Conservation (phyloP, 2,113 vertebrate genomes). For the Lynx canadensis region DNA sequence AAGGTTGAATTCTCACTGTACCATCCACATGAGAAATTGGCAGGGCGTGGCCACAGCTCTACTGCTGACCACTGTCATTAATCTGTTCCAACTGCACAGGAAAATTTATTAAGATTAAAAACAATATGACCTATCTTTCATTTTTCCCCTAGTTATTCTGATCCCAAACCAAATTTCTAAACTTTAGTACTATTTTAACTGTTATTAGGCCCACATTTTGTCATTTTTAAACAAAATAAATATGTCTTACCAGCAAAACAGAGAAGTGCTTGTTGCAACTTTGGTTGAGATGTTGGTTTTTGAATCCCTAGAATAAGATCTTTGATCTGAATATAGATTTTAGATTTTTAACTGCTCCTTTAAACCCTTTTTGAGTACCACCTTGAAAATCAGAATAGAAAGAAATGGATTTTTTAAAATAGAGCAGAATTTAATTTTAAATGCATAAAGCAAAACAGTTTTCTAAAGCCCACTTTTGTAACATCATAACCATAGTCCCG, state of each 20-base stretch:
- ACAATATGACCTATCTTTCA: not conserved
- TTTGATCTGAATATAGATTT: not conserved
- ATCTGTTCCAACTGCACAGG: not conserved
- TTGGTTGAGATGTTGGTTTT: not conserved
- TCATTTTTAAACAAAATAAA: conserved; percentile 20
- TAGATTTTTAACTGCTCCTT: not conserved
- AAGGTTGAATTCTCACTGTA: not conserved
- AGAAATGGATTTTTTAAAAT: not conserved
- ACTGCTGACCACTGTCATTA: not conserved
- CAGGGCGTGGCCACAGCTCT: not conserved
- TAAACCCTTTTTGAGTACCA: not conserved
- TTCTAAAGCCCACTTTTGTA: not conserved
- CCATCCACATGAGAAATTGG: not conserved
- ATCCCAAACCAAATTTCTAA: not conserved
- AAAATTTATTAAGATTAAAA: not conserved
- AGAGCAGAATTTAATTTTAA: not conserved
- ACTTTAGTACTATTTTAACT: not conserved
- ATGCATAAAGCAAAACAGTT: not conserved
- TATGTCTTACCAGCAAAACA: not conserved
- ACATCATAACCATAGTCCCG: not conserved
- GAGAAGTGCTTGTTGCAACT: not conserved
- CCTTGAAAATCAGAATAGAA: not conserved
- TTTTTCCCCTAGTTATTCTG: not conserved
- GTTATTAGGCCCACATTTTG: not conserved
- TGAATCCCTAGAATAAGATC: not conserved